A percentile compares a stretch with the other conserved stretches of the same genome.
These are phyloP conservation scores for Sus scrofa DNA, from an alignment of 2,113 vertebrate genomes.

Conservation along the genomic window DNA sequence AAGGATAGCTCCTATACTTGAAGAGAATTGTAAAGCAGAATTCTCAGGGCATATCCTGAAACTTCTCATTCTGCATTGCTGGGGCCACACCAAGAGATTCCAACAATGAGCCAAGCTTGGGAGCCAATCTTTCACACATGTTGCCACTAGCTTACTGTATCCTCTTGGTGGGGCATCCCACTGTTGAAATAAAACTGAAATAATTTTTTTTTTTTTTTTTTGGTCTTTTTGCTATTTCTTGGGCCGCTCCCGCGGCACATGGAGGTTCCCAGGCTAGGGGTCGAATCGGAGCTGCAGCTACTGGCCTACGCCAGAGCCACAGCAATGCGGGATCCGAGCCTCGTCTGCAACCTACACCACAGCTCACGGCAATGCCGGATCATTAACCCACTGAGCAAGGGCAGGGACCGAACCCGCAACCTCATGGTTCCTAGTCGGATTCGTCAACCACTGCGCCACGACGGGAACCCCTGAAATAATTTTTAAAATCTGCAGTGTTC, in stretches of 20 bases:
- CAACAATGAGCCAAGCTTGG: not conserved
- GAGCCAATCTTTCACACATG: not conserved
- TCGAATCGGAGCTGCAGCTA: too few relatives aligned
- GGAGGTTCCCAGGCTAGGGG: too few relatives aligned
- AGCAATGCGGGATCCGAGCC: too few relatives aligned
- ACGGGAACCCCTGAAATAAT: not conserved
- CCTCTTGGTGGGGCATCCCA: not conserved
- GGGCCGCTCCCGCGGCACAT: too few relatives aligned
- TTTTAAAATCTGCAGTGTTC: not conserved
- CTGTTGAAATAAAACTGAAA: not conserved
- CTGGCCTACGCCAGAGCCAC: too few relatives aligned
- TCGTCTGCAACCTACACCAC: too few relatives aligned
- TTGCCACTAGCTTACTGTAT: not conserved
- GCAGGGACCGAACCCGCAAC: too few relatives aligned
- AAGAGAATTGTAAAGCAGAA: not conserved
- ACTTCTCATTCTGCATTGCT: not conserved
- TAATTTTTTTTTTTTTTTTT: constrained; percentile 20
- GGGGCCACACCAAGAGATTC: not conserved
- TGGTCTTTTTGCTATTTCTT: too few relatives aligned
- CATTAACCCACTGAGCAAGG: too few relatives aligned
- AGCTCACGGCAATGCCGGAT: too few relatives aligned
- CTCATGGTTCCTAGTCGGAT: too few relatives aligned
- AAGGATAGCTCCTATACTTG: not conserved
- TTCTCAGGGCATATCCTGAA: not conserved
- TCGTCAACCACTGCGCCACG: too few relatives aligned